Evolutionary conservation across 1,140 invertebrate genomes (phyloP).

Genomic region (Drosophila sulfurigaster): DNA sequence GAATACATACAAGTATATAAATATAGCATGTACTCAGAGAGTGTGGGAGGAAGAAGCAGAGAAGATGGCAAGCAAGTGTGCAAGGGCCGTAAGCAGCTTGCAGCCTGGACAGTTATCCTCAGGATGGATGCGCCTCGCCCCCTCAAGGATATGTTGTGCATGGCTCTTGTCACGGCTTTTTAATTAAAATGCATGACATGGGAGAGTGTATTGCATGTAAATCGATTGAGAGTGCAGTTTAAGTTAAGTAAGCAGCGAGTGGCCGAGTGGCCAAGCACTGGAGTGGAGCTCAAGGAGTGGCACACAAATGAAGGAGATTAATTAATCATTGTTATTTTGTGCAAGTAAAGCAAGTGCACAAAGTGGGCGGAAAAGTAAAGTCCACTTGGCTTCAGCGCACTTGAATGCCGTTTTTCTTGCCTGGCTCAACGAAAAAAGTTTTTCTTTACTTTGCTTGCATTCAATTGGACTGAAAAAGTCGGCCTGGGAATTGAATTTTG

Average conservation of each 20-base stretch:
- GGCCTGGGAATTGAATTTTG: conserved; percentile 66
- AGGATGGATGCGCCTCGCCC: background rate
- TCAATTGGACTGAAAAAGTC: conserved; percentile 32
- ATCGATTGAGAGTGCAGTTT: conserved; percentile 71
- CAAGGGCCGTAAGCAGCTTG: conserved; percentile 19
- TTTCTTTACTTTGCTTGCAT: conserved; percentile 13
- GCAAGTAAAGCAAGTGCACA: conserved; percentile 12
- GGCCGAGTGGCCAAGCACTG: background rate
- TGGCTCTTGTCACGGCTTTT: conserved; percentile 50
- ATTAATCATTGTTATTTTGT: conserved; percentile 65
- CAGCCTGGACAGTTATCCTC: conserved; percentile 15
- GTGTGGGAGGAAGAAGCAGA: background rate
- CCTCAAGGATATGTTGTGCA: conserved; percentile 9
- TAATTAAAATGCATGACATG: conserved; percentile 77
- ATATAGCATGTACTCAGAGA: background rate
- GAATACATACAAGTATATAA: conserved; percentile 14
- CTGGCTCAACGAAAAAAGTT: conserved; percentile 19
- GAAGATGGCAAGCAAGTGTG: background rate
- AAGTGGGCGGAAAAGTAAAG: background rate
- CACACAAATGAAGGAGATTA: conserved; percentile 51
- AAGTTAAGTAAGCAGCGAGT: conserved; percentile 40
- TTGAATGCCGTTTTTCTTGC: conserved; percentile 31
- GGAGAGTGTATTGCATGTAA: conserved; percentile 46
- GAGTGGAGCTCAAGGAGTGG: background rate
- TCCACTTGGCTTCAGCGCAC: conserved; percentile 29